Base-by-base conservation (phyloP, 2,113 vertebrate genomes). In the Podiceps cristatus region DNA sequence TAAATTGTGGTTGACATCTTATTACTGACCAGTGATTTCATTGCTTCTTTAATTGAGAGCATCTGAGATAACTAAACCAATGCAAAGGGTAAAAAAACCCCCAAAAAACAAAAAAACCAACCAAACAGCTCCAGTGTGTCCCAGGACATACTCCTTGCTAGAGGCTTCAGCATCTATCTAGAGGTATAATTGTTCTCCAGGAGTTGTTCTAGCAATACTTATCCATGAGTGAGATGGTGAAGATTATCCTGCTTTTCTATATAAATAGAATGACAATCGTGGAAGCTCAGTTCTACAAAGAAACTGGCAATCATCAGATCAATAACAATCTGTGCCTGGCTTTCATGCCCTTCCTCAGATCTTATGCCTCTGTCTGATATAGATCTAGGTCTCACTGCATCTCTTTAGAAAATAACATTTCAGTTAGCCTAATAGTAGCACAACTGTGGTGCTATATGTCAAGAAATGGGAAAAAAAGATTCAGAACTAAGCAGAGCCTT, bases 381-480 rank as follows among this genome's bases (percentile, higher is more conserved):
- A 81, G 40, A 76, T 69, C 86, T 78, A 96, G 20, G 25, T 92
- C 53, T 87, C 67, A 81, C 53, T 80, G 78, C 24, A 75, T 86
- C 91, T 95, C 53, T 73, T 76, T 84, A 81, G 73, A 94, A 93
- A 97, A 64, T 50, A 93, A 60, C 20, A 22, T 88, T 75, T 60
- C 64, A 66, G 72, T 79, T 58, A 93, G 55, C 37, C 50, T 71
- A 82, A 83, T 58, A 85, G 64, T 74, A 91, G 45, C 49, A 63
- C 35, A 74, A 75, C 44, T 58, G 28, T 10, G 10, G 29, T 75
- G 29, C 67, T 71, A 2, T 60, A 71, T 45, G 50, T 90, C 77
- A 95, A 95, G 50, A 82, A 90, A 83, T 2, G 23, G 20, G 60
- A 6, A 75, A 80, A 76, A 82, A 67, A 47, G 11, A 59, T 63